Percentiles rank a stretch among this genome's conserved stretches.
phyloP scores from a whole-genome alignment of 2,797 vertebrate genomes.

The Paratrypauchen microcephalus region DNA sequence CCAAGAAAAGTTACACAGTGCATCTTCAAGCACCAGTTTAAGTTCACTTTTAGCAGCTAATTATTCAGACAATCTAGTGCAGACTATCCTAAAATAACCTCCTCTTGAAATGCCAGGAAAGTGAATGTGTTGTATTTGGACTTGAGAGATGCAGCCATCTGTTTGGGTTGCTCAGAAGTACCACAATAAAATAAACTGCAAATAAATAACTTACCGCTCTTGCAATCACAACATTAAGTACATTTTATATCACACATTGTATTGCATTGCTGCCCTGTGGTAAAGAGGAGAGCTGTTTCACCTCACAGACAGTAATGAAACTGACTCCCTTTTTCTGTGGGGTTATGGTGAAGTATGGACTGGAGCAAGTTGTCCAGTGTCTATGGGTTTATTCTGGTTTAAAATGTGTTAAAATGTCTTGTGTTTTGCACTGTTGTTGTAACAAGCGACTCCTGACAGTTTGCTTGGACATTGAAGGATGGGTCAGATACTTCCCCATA shows the following conservation, averaged over 20 bases:
- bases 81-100: background rate
- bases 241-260: background rate
- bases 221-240: background rate
- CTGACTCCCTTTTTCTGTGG: background rate
- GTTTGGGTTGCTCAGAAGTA: background rate
- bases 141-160: background rate
- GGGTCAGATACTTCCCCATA: background rate
- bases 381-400: too few species aligned
- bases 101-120: background rate
- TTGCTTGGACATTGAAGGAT: background rate
- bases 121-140: conserved; percentile 5
- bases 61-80: background rate
- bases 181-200: background rate
- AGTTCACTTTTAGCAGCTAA: background rate
- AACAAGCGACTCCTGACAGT: too few species aligned
- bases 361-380: too few species aligned
- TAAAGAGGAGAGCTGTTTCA: background rate
- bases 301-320: background rate
- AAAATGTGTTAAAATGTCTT: too few species aligned
- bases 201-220: background rate
- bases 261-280: background rate
- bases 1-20: too few species aligned
- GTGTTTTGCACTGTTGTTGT: too few species aligned
- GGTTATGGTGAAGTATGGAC: background rate
- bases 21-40: background rate